Conservation (phyloP, 2,113 vertebrate genomes). For the Trinectes maculatus region DNA sequence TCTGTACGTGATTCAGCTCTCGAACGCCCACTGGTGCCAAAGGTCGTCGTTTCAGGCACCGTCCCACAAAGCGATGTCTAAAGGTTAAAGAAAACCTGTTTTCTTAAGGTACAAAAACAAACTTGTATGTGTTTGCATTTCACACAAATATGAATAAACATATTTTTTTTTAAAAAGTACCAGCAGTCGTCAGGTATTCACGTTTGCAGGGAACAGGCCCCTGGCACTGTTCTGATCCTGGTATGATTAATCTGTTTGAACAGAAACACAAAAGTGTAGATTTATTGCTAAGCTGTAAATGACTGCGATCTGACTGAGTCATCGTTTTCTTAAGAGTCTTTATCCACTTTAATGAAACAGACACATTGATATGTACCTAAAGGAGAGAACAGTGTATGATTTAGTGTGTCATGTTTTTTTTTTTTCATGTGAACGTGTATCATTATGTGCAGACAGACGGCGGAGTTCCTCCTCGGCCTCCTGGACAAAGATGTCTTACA, state of each 20-base stretch:
- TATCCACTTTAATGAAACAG: too few relatives aligned
- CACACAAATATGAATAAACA: neutral
- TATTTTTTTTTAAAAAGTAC: neutral
- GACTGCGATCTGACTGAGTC: too few relatives aligned
- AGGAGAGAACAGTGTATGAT: conserved; percentile 3
- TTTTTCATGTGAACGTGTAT: too few relatives aligned
- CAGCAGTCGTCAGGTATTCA: neutral
- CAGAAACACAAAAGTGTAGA: neutral
- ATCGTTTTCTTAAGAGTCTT: too few relatives aligned
- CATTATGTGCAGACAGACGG: neutral
- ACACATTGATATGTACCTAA: too few relatives aligned
- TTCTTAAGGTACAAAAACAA: conserved; percentile 20
- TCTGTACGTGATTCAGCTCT: conserved; percentile 41
- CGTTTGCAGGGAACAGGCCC: conserved; percentile 15
- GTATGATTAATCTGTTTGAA: too few relatives aligned
- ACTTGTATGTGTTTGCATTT: conserved; percentile 17
- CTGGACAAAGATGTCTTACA: too few relatives aligned
- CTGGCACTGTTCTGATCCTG: too few relatives aligned
- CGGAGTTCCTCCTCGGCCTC: too few relatives aligned
- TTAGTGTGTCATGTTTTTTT: too few relatives aligned
- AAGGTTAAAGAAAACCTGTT: neutral
- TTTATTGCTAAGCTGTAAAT: too few relatives aligned
- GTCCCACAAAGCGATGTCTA: too few relatives aligned
- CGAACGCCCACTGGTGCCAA: conserved; percentile 24
- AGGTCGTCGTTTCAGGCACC: conserved; percentile 1